phyloP scores from a whole-genome alignment of 1,140 invertebrate species.

The Diachasma alloeum region DNA sequence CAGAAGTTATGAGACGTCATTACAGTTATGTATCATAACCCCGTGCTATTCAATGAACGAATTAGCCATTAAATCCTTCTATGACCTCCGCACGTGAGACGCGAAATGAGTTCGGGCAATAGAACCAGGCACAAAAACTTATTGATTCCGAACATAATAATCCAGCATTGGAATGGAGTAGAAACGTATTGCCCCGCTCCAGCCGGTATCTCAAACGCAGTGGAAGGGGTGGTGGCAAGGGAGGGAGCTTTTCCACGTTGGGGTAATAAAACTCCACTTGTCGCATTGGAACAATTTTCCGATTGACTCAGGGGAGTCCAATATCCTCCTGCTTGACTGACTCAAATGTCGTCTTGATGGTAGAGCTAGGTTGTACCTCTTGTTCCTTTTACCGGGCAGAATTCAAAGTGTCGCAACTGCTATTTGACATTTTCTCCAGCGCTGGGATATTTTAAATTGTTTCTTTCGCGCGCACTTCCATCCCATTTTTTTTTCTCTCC shows the following conservation, averaged over 20 bases:
- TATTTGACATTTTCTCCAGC: neutral
- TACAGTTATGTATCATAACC: neutral
- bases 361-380: neutral
- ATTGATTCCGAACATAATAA: neutral
- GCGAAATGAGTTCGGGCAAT: neutral
- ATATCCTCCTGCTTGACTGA: slow-evolving; percentile 5
- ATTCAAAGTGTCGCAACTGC: neutral
- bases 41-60: neutral
- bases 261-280: slow-evolving; percentile 16
- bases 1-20: neutral
- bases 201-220: neutral
- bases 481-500: neutral
- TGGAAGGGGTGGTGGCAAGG: too few species aligned
- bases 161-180: neutral
- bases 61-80: neutral
- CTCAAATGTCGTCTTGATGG: slow-evolving; percentile 3
- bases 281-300: slow-evolving; percentile 9
- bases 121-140: neutral
- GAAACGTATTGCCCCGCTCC: neutral
- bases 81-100: neutral
- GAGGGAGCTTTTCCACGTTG: neutral
- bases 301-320: slow-evolving; percentile 9
- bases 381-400: neutral
- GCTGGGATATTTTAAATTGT: neutral
- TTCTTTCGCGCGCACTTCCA: neutral